These are phyloP conservation scores for Zoanthus sociatus DNA, from an alignment of 92 coral and sea anemone genomes.

Conservation along the genomic window DNA sequence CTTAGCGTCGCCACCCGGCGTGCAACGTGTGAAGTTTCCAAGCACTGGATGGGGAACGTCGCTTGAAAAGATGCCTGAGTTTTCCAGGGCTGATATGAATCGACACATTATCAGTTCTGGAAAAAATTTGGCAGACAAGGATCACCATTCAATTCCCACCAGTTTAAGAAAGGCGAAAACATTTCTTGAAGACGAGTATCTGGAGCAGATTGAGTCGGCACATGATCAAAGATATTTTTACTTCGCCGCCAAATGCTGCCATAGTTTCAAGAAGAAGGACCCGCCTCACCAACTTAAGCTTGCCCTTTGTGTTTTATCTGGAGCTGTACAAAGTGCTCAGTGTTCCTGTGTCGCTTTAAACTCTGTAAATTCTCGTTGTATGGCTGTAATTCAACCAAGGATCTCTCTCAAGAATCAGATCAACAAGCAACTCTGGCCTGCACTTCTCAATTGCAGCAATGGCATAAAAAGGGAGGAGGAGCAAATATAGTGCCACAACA, in stretches of 20 bases:
- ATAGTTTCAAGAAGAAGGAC: slow-evolving; percentile 63
- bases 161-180: too few species aligned
- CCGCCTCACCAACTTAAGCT: slow-evolving; percentile 52
- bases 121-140: slow-evolving; percentile 3
- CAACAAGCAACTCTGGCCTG: slow-evolving; percentile 42
- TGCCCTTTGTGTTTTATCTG: slow-evolving; percentile 52
- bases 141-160: slow-evolving; percentile 4
- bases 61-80: not conserved
- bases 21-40: not conserved
- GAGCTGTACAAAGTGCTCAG: slow-evolving; percentile 28
- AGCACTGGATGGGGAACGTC: slow-evolving; percentile 4
- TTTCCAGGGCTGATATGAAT: slow-evolving; percentile 1
- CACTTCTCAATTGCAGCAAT: slow-evolving; percentile 53
- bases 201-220: slow-evolving; percentile 7
- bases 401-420: slow-evolving; percentile 39
- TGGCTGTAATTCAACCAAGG: slow-evolving; percentile 32
- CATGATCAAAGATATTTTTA: slow-evolving; percentile 2
- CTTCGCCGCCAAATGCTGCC: slow-evolving; percentile 42
- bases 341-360: slow-evolving; percentile 63
- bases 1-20: not conserved
- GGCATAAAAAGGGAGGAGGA: slow-evolving; percentile 65
- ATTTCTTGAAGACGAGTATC: not conserved
- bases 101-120: slow-evolving; percentile 9
- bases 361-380: slow-evolving; percentile 61
- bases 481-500: slow-evolving; percentile 44